These are phyloP conservation scores for Germaria angustata DNA, from an alignment of 2,888 invertebrate genomes.

Conservation along the genomic window DNA sequence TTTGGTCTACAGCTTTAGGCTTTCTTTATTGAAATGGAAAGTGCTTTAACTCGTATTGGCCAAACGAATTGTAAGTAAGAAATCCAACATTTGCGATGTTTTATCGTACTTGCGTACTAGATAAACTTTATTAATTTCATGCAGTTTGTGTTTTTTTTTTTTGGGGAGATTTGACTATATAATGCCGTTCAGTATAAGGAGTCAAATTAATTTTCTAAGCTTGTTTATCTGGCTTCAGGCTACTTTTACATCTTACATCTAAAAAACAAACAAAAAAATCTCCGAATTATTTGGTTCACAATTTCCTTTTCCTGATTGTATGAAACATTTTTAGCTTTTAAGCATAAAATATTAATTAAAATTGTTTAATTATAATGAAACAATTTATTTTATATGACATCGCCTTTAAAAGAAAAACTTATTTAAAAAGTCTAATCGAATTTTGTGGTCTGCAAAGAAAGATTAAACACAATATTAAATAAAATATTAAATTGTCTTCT, in stretches of 20 bases:
- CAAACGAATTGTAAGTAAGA: not conserved
- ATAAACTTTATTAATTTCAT: not conserved
- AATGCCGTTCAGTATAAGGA: not conserved
- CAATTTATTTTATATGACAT: too few species aligned
- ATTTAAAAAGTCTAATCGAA: not conserved
- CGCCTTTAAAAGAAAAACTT: too few species aligned
- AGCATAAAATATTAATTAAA: not conserved
- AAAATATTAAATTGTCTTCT: not conserved
- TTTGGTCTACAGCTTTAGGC: constrained; percentile 32
- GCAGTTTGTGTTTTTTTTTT: not conserved
- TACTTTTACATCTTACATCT: constrained; percentile 12
- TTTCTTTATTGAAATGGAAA: constrained; percentile 59
- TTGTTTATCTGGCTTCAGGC: constrained; percentile 12
- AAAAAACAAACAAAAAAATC: not conserved
- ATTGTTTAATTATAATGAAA: not conserved
- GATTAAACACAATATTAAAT: not conserved
- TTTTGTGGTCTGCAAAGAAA: not conserved
- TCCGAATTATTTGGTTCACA: constrained; percentile 26
- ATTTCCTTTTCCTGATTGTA: constrained; percentile 45
- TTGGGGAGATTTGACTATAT: not conserved
- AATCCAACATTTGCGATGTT: not conserved
- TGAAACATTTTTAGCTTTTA: not conserved
- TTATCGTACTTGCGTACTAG: not conserved
- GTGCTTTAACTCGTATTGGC: constrained; percentile 49
- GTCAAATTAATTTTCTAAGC: constrained; percentile 37